Evolutionary conservation across 2,797 vertebrate species (phyloP), one percentile per base, ranked within the genome.

Genomic region (Anniella stebbinsi): DNA sequence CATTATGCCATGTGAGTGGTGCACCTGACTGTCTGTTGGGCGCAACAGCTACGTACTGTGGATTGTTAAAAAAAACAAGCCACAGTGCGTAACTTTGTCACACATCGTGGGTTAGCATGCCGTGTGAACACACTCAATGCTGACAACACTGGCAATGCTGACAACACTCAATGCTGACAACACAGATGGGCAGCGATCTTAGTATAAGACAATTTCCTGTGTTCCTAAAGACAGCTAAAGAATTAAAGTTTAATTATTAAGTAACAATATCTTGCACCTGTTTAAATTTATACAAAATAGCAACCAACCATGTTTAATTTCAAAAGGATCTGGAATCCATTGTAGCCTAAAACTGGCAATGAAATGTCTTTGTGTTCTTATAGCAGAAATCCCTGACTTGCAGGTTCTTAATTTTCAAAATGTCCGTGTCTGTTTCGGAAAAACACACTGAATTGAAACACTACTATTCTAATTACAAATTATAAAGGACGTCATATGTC

Each of bases 371-470:
- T 85, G 8, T 85, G 54, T 10, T 83, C 18, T 54, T 73, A 36
- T 25, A 36, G 28, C 10, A 57, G 21, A 86, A 75, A 41, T 38
- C n/a, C 25, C n/a, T 60, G 25, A 75, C 48, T 69, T 30, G 28
- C 11, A 69, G 45, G 45, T 84, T 18, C 13, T 45, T 69, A 84
- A 30, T 17, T 41, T 18, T 30, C 82, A 84, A 48, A 67, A 69
- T 17, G 45, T 41, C 7, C n/a, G 21, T 80, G 77, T 90, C 0
- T 60, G 76, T 90, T 92, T 82, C 78, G 85, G 85, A 41, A 66
- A 91, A 92, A 88, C 84, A 91, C 17, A 13, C 38, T 69, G 91
- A 95, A 86, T 86, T 3, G 0, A 86, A 91, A 92, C 90, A 36
- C n/a, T 38, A 73, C n/a, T 36, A 73, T 73, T 73, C 36, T 38